phyloP scores from a whole-genome alignment of 2,888 invertebrate genomes.

The Ochropacha duplaris region DNA sequence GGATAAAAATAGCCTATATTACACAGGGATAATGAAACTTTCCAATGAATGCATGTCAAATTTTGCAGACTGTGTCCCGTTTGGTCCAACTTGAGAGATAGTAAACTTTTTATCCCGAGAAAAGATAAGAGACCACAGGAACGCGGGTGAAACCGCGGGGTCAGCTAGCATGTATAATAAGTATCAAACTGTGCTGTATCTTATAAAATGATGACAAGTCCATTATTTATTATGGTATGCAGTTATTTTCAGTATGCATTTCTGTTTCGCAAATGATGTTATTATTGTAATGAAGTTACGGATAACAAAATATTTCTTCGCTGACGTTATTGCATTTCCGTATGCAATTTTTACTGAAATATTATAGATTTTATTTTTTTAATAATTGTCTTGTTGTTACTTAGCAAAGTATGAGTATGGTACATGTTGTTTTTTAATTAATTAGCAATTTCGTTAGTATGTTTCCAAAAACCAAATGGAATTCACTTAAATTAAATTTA shows the following conservation, averaged over 20 bases:
- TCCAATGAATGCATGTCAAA: too few relatives aligned
- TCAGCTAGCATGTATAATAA: too few relatives aligned
- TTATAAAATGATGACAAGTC: conserved; percentile 16
- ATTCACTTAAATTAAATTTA: conserved; percentile 31
- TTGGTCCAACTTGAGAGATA: too few relatives aligned
- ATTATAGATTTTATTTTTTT: conserved; percentile 33
- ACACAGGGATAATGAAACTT: too few relatives aligned
- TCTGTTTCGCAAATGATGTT: not conserved
- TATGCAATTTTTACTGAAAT: conserved; percentile 15
- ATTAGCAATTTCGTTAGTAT: not conserved
- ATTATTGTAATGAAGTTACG: conserved; percentile 20
- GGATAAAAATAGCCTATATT: too few relatives aligned
- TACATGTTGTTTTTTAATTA: too few relatives aligned
- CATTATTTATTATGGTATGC: conserved; percentile 22
- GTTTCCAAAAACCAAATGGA: not conserved
- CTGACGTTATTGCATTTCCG: conserved; percentile 3
- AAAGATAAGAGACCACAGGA: too few relatives aligned
- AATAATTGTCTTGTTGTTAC: conserved; percentile 27
- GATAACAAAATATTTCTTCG: conserved; percentile 24
- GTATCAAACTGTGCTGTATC: not conserved
- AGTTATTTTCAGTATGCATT: not conserved
- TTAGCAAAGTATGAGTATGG: conserved; percentile 9
- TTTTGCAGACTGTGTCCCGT: too few relatives aligned
- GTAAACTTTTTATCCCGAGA: conserved; percentile 12
- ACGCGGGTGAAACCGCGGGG: too few relatives aligned